Percentiles rank a stretch among this genome's conserved stretches.
These are phyloP conservation scores for Listrodromus nycthemerus DNA, from an alignment of 2,888 invertebrate genomes.

Conservation along the genomic window DNA sequence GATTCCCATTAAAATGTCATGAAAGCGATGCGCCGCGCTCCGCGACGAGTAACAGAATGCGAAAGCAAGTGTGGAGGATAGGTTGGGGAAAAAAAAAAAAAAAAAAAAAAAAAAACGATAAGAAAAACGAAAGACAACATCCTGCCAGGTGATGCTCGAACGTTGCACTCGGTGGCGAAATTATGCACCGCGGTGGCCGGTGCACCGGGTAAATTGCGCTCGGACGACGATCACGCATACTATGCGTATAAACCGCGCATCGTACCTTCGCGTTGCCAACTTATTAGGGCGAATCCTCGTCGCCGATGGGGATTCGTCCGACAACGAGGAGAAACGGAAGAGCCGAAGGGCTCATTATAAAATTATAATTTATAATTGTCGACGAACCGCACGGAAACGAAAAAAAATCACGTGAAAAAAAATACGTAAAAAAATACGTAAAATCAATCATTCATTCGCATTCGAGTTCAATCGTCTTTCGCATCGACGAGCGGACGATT, in stretches of 20 bases:
- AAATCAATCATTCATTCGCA: not conserved
- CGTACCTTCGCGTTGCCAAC: not conserved
- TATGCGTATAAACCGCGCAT: not conserved
- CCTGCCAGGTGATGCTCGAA: constrained; percentile 61
- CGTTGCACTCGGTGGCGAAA: constrained; percentile 55
- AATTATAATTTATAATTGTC: constrained; percentile 31
- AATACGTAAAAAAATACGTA: no score
- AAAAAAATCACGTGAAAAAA: no score
- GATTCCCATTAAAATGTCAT: constrained; percentile 43
- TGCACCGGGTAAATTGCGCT: constrained; percentile 49
- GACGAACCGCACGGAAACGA: not conserved
- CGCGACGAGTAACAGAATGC: constrained; percentile 35
- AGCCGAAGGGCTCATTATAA: constrained; percentile 29
- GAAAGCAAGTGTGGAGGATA: constrained; percentile 15
- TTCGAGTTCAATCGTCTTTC: no score
- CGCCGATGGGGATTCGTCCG: constrained; percentile 14
- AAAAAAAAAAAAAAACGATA: not conserved
- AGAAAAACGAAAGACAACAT: constrained; percentile 40
- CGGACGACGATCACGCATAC: constrained; percentile 23
- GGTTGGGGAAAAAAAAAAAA: not conserved
- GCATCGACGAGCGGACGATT: no score
- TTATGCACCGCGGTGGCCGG: constrained; percentile 48
- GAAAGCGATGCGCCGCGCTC: constrained; percentile 14
- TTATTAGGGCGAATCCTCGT: constrained; percentile 40
- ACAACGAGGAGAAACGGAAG: constrained; percentile 33